Conservation (phyloP, 2,888 invertebrate species). For the Luffia ferchaultella region DNA sequence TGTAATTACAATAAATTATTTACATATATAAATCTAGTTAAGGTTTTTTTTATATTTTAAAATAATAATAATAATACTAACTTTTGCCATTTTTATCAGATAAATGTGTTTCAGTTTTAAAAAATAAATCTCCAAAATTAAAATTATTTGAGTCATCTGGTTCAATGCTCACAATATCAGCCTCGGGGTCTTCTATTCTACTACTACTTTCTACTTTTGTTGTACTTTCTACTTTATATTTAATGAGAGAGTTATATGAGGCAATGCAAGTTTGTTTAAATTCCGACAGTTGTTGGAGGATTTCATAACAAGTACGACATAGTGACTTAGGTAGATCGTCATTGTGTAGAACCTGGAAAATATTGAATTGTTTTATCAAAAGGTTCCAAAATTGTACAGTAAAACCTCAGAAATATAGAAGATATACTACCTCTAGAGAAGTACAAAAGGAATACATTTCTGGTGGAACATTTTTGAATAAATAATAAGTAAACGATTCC, state of each 20-base stretch:
- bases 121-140: no score
- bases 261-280: slow-evolving; percentile 48
- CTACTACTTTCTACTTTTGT: no score
- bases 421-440: slow-evolving; percentile 35
- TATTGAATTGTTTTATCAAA: not conserved
- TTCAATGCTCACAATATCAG: no score
- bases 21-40: not conserved
- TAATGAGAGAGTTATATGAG: slow-evolving; percentile 18
- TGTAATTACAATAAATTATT: not conserved
- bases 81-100: not conserved
- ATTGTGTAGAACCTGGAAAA: slow-evolving; percentile 28
- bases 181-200: no score
- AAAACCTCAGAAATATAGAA: not conserved
- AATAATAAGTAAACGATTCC: slow-evolving; percentile 31
- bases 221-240: no score
- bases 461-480: slow-evolving; percentile 39
- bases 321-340: slow-evolving; percentile 42
- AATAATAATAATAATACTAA: not conserved
- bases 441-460: slow-evolving; percentile 48
- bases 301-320: slow-evolving; percentile 38
- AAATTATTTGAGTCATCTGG: no score
- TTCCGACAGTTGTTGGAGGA: slow-evolving; percentile 32
- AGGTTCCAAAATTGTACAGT: not conserved
- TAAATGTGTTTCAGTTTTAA: not conserved
- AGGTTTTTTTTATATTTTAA: no score